phyloP scores from a whole-genome alignment of 1,140 invertebrate species.

The Harpegnathos saltator region DNA sequence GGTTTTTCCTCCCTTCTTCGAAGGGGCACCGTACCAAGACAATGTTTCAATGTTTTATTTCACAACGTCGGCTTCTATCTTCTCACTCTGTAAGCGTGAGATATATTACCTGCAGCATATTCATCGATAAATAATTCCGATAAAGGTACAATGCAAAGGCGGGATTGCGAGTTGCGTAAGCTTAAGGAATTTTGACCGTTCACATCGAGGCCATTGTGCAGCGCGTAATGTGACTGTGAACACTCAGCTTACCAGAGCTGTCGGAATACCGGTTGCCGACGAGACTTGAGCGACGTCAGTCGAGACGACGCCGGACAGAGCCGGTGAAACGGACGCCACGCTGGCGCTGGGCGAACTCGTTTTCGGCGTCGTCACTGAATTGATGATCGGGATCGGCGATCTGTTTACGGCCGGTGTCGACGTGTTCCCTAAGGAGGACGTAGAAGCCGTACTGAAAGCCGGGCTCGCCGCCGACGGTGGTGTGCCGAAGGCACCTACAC shows the following conservation, averaged over 20 bases:
- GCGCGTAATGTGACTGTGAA: no score
- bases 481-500: slow-evolving; percentile 78
- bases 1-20: no score
- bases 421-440: slow-evolving; percentile 80
- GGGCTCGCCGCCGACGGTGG: slow-evolving; percentile 81
- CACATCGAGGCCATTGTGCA: no score
- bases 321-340: slow-evolving; percentile 73
- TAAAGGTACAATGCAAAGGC: background rate
- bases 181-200: background rate
- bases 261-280: slow-evolving; percentile 68
- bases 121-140: background rate
- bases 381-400: slow-evolving; percentile 81
- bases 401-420: slow-evolving; percentile 82
- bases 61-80: no score
- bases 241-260: slow-evolving; percentile 70
- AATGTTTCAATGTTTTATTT: no score
- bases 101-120: background rate
- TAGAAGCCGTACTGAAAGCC: slow-evolving; percentile 83
- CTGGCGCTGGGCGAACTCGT: slow-evolving; percentile 78
- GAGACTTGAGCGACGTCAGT: slow-evolving; percentile 72
- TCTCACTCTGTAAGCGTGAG: no score
- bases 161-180: background rate
- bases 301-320: slow-evolving; percentile 60
- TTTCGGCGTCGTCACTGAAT: slow-evolving; percentile 67
- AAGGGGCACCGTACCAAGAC: no score